A percentile compares a stretch with the other conserved stretches of the same genome.
phyloP scores from a whole-genome alignment of 2,797 vertebrate species.

The Sternotherus odoratus region DNA sequence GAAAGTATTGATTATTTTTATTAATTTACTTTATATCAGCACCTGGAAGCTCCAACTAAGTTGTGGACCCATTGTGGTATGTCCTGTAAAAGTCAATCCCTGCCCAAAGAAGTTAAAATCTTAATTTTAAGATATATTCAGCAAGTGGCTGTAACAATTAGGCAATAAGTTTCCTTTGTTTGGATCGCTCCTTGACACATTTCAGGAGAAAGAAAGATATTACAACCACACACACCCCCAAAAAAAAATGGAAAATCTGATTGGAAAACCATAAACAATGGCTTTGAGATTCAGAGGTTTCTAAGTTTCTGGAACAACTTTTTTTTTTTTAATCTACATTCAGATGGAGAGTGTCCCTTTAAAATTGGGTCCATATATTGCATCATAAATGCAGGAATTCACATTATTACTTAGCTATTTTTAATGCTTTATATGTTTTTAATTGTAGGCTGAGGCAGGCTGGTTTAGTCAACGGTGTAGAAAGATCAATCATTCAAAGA shows the following conservation, averaged over 20 bases:
- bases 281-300: neutral
- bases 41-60: too few relatives aligned
- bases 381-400: neutral
- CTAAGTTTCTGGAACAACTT: neutral
- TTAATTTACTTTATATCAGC: neutral
- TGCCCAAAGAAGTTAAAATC: neutral
- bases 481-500: conserved; percentile 99
- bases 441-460: conserved; percentile 91
- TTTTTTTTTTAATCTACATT: neutral
- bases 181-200: neutral
- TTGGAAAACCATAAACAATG: neutral
- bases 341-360: neutral
- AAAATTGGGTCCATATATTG: neutral
- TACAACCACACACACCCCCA: neutral
- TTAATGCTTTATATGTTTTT: conserved; percentile 12
- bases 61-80: neutral
- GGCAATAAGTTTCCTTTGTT: neutral
- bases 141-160: neutral
- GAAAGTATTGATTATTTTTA: neutral
- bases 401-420: neutral
- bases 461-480: conserved; percentile 97
- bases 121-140: neutral
- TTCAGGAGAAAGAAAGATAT: neutral
- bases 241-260: neutral
- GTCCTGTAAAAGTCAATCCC: neutral